Base-by-base conservation (phyloP, 2,888 invertebrate genomes). In the Drosophila fungiperda region DNA sequence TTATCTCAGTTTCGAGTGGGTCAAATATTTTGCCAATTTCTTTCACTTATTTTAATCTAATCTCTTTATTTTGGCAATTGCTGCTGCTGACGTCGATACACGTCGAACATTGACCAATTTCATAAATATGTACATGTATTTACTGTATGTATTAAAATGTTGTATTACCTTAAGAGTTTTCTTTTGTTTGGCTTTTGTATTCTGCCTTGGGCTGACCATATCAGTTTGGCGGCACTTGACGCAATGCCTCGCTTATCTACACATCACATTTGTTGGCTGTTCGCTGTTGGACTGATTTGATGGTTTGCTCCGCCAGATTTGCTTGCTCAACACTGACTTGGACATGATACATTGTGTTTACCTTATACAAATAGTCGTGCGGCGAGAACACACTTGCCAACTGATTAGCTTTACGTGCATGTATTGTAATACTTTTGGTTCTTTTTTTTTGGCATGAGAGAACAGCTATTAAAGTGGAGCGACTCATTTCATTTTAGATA, bases 401-500 rank as follows among this genome's bases (percentile, higher is more conserved):
- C 84, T 68, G 87, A 87, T 76, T 82, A 76, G 57, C 33, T 67
- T 48, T 64, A 62, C 61, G 54, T 40, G 58, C 40, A 60, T 54
- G 35, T 29, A 71, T 49, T 49, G 38, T 63, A 26, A 11, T 26
- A 23, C 53, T 36, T 23, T 23, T 20, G 53, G 1, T 32, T 49
- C 26, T 40, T 38, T 36, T 63, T 54, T 55, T 57, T 69, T 49
- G 12, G 0, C 12, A n/a, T 38, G 55, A 55, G 12, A 55, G 62
- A 63, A 67, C 64, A 36, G 59, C 33, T 52, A 64, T 79, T 82
- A 55, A 71, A 68, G 40, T 55, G 29, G 8, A 38, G 26, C 50
- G 20, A 59, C 33, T 84, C 62, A 87, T 79, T 85, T 69, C 76
- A 59, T 87, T 89, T 42, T 72, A 85, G 84, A 53, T 58, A 71